Evolutionary conservation across 2,797 vertebrate species (phyloP), one percentile per base, ranked within the genome.

Genomic region (Pangasius sanitwongsei): DNA sequence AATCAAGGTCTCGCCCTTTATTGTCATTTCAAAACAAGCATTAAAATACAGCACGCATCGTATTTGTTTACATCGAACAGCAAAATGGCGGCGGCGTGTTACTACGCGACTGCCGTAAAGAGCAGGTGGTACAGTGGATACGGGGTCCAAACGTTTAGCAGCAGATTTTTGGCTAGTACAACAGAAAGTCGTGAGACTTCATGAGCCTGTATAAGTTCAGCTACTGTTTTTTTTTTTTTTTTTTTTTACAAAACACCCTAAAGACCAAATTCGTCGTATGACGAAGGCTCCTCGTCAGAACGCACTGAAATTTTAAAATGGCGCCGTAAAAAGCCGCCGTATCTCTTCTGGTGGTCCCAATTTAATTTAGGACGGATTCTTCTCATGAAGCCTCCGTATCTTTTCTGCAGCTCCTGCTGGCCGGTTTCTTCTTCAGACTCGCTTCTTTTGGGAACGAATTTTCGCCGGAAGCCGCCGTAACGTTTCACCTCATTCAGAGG

Each of bases 301-400:
- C 98, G 96, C 0, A 97, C 96, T 0, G 96, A 97, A 90, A 98
- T 96, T 95, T 98, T 98, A 96, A 98, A 99, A 94, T 99, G 98
- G 63, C 97, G 97, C 86, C 98, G 94, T 93, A 99, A 96, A 93
- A 98, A 99, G 9, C 98, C 97, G 0, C 98, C 98, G 4, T 98
- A 99, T n/a, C 98, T 95, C 92, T 97, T 98, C 95, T 97, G 96
- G 93, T 99, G 98, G 96, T 98, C 97, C 98, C 98, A 99, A 92
- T 97, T 97, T 84, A 99, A 93, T 94, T 98, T 99, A 78, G 98
- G 98, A 11, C 98, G 97, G 94, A 99, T 97, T 92, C 98, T 96
- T 89, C 98, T 94, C 97, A 99, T 94, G 95, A 99, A 99, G 77
- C 98, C 98, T 0, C 98, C 98, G 1, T 99, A 99, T 88, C 98